Conservation (phyloP, 2,797 vertebrate species). For the Cuculus canorus region DNA sequence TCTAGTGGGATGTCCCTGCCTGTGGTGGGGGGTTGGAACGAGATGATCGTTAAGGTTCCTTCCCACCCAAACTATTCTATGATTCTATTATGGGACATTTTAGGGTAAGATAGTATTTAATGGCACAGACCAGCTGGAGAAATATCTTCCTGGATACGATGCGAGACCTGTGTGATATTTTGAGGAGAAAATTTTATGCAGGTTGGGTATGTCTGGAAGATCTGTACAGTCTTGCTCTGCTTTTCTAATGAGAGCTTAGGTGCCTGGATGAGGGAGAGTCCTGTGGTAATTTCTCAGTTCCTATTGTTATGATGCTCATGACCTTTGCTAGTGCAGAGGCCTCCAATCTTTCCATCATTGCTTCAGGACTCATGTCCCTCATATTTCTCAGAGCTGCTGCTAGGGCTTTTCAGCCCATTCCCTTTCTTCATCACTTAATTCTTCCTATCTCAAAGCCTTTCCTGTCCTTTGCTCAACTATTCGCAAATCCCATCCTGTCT, state of each 20-base stretch:
- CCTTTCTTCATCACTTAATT: background rate
- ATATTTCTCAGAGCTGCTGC: background rate
- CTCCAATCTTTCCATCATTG: background rate
- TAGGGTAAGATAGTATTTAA: background rate
- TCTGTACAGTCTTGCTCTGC: background rate
- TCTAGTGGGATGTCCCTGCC: too few species aligned
- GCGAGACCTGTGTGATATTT: background rate
- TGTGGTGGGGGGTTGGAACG: too few species aligned
- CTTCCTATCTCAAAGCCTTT: background rate
- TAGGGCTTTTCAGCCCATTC: background rate
- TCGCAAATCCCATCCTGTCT: background rate
- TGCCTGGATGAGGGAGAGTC: background rate
- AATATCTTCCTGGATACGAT: background rate
- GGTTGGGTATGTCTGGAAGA: background rate
- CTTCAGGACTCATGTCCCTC: rapidly evolving
- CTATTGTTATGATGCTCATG: background rate
- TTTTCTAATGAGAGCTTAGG: background rate
- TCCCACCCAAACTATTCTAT: too few species aligned
- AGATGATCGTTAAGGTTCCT: too few species aligned
- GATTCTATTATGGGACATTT: background rate
- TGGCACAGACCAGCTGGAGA: background rate
- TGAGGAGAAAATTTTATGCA: background rate
- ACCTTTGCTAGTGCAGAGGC: background rate
- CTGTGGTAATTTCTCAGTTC: background rate
- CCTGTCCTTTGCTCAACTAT: background rate